Conservation (phyloP, 2,797 vertebrate genomes). For the Artibeus lituratus region DNA sequence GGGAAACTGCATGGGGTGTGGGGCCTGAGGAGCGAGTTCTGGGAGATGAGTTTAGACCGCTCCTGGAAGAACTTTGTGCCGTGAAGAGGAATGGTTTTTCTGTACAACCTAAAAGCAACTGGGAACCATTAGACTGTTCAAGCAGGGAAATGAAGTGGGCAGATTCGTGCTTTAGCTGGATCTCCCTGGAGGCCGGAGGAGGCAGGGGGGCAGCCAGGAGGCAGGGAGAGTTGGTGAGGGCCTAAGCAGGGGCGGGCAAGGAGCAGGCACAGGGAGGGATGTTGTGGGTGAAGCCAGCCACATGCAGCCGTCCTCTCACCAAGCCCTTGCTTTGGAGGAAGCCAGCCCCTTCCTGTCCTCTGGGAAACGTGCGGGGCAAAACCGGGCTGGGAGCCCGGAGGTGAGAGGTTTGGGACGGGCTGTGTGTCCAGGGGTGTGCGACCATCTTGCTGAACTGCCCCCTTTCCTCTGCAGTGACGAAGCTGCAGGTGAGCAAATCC, state of each 20-base stretch:
- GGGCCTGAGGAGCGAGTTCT: fast-evolving
- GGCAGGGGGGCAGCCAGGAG: neutral
- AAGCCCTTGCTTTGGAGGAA: neutral
- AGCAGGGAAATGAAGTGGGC: neutral
- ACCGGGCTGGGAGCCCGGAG: neutral
- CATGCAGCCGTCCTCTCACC: fast-evolving
- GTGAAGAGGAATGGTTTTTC: neutral
- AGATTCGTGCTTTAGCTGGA: neutral
- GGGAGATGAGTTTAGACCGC: neutral
- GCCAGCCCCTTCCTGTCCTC: fast-evolving
- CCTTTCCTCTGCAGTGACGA: conserved; percentile 86
- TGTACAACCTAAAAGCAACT: neutral
- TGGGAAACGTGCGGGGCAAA: neutral
- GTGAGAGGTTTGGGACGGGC: neutral
- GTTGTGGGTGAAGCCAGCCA: neutral
- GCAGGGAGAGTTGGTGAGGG: neutral
- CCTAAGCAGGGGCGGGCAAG: neutral
- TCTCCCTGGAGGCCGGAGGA: neutral
- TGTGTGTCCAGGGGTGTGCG: fast-evolving
- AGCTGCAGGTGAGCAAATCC: conserved; percentile 92
- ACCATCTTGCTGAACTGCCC: fast-evolving
- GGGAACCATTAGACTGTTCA: neutral
- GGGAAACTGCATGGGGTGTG: neutral
- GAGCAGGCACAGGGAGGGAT: neutral
- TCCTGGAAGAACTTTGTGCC: neutral